Percentiles rank a stretch among this genome's conserved stretches.
Evolutionary conservation across 1,140 invertebrate species (phyloP).

Genomic region (Spodoptera frugiperda): DNA sequence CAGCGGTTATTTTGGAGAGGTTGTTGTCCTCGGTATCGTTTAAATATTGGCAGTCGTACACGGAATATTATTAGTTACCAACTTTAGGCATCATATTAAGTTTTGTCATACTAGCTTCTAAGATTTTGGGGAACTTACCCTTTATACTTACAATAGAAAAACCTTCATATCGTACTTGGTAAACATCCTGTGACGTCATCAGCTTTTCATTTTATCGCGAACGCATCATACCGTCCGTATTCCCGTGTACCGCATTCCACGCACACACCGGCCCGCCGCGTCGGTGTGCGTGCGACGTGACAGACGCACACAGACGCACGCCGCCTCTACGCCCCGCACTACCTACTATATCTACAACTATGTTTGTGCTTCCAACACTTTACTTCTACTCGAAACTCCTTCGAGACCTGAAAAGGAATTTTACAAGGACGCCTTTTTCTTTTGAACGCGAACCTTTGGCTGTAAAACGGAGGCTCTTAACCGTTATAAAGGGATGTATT

Average conservation of each 20-base stretch:
- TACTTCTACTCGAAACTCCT: constrained; percentile 72
- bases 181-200: constrained; percentile 65
- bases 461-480: constrained; percentile 74
- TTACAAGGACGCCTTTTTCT: constrained; percentile 77
- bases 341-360: constrained; percentile 67
- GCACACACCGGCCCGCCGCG: constrained; percentile 57
- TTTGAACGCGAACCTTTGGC: constrained; percentile 78
- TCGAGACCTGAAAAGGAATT: constrained; percentile 82
- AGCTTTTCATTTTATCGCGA: constrained; percentile 49
- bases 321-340: constrained; percentile 65
- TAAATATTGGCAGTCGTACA: neutral
- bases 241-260: constrained; percentile 68
- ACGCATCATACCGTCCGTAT: constrained; percentile 51
- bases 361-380: constrained; percentile 62
- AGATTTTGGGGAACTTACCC: neutral
- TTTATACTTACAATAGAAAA: constrained; percentile 26
- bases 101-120: too few relatives aligned
- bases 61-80: too few relatives aligned
- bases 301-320: constrained; percentile 65
- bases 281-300: constrained; percentile 60
- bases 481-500: constrained; percentile 69
- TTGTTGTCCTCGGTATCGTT: neutral
- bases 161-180: constrained; percentile 22
- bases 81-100: too few relatives aligned
- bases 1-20: neutral